Base-by-base conservation (phyloP, 1,140 invertebrate genomes). In the Nylanderia fulva region DNA sequence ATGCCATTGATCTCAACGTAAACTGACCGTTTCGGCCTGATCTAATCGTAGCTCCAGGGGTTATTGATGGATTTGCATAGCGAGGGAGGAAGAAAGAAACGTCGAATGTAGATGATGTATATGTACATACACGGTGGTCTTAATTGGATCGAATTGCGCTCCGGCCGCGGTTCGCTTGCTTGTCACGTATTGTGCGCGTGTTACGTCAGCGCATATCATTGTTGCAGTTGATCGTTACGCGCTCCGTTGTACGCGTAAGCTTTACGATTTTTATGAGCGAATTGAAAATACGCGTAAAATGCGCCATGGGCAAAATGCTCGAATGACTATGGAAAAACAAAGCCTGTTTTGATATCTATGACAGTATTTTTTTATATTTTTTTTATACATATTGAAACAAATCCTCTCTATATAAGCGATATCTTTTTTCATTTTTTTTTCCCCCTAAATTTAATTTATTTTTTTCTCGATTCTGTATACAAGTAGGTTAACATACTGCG, bases 131-230 rank as follows among this genome's bases (percentile, higher is more conserved):
- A 79, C 33, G 36, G 24, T 33, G 66, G 24, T 82, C 77, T 82
- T 82, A 82, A 82, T 82, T 82, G 77, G 77, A 82, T 72, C 52
- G 77, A 72, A 82, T 82, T 82, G 77, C 66, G 66, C 66, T 82
- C 36, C 24, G 75, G 75, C 15, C 48, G 29, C 77, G 61, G 76
- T 79, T 79, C 61, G 52, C 77, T 82, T 72, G 77, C 77, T 72
- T 72, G 77, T 82, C 77, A 82, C 66, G 77, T 82, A 82, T 82
- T 82, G 52, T 71, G 66, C 13, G 77, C 77, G 63, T 68, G 76
- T 79, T 79, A 79, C 61, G 29, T 33, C 63, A 63, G 66, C 60
- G 77, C 66, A 71, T 71, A 82, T 82, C 39, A 82, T 82, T 82
- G 77, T 82, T 68, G 52, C 24, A 68, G 36, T n/a, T 45, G 61